These are phyloP conservation scores for Tachystola acroxantha DNA, from an alignment of 2,888 invertebrate species.

Conservation along the genomic window DNA sequence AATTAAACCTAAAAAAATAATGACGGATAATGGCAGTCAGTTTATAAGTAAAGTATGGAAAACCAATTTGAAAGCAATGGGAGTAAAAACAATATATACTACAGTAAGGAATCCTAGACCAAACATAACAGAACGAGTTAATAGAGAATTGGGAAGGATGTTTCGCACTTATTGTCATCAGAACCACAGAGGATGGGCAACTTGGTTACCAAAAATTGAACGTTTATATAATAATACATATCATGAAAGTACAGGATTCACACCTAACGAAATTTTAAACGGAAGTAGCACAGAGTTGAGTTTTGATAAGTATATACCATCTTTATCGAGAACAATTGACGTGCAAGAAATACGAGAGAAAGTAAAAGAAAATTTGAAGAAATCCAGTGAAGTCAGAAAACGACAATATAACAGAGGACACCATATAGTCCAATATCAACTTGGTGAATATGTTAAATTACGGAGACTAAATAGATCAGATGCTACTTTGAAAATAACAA, in stretches of 20 bases:
- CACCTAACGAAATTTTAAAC: not conserved
- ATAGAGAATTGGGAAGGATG: conserved; percentile 8
- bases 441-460: not conserved
- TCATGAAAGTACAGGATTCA: conserved; percentile 1
- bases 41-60: conserved; percentile 8
- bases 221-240: conserved; percentile 2
- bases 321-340: not conserved
- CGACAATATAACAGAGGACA: not conserved
- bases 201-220: not conserved
- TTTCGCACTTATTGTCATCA: conserved; percentile 7
- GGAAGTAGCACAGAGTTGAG: not conserved
- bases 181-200: conserved; percentile 7
- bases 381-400: not conserved
- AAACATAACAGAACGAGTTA: conserved; percentile 9
- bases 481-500: not conserved
- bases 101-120: conserved; percentile 11
- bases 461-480: not conserved
- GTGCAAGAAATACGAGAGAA: not conserved
- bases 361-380: not conserved
- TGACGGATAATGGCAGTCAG: conserved; percentile 17
- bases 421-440: not conserved
- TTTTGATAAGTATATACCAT: not conserved
- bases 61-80: not conserved
- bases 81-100: conserved; percentile 5
- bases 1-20: conserved; percentile 9